These are phyloP conservation scores for Fopius arisanus DNA, from an alignment of 1,140 invertebrate species.

Conservation along the genomic window DNA sequence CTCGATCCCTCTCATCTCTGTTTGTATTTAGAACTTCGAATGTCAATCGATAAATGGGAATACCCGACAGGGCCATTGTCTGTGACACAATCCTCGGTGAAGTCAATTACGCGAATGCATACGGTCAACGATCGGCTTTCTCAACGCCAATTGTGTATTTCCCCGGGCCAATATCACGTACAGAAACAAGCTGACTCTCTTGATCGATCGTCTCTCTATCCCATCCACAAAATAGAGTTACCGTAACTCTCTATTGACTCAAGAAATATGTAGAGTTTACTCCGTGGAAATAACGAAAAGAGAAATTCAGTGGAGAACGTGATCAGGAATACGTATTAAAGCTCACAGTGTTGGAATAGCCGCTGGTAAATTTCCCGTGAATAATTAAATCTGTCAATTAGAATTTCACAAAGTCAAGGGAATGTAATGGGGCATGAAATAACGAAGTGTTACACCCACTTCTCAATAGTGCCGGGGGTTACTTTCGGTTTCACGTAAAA, in stretches of 20 bases:
- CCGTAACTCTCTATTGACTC: neutral
- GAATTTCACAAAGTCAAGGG: neutral
- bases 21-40: neutral
- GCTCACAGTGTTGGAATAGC: neutral
- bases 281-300: neutral
- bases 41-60: conserved; percentile 6
- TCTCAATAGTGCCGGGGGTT: neutral
- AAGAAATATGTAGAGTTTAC: neutral
- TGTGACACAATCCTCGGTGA: conserved; percentile 5
- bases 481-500: neutral
- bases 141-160: conserved; percentile 2
- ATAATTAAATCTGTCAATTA: conserved; percentile 35
- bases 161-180: neutral
- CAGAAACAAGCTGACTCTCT: neutral
- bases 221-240: neutral
- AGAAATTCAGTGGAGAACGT: neutral
- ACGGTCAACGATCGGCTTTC: conserved; percentile 10
- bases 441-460: neutral
- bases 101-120: conserved; percentile 2
- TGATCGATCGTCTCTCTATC: neutral
- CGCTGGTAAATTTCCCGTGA: neutral
- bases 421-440: neutral
- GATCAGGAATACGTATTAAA: neutral
- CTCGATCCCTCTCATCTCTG: neutral
- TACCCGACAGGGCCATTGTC: neutral